phyloP scores from a whole-genome alignment of 2,888 invertebrate species.

The Pristionchus mayeri region DNA sequence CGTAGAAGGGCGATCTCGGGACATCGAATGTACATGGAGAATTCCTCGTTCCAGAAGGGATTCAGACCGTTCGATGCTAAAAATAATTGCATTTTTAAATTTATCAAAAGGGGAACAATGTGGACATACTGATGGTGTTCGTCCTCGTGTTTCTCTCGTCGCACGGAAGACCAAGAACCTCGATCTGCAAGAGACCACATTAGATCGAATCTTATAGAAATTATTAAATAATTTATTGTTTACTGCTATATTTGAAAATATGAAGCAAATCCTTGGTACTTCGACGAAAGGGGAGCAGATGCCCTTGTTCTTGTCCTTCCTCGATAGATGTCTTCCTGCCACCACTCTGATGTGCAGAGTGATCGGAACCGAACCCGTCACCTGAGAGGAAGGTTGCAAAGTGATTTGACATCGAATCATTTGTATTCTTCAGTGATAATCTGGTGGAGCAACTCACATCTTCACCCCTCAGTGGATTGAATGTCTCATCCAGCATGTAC shows the following conservation, averaged over 20 bases:
- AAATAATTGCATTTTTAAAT: constrained; percentile 21
- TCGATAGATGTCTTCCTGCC: constrained; percentile 90
- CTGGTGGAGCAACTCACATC: constrained; percentile 56
- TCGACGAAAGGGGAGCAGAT: constrained; percentile 75
- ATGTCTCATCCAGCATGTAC: constrained; percentile 86
- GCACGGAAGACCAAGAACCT: constrained; percentile 69
- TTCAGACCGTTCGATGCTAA: constrained; percentile 92
- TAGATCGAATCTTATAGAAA: constrained; percentile 78
- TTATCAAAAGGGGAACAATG: too few species aligned
- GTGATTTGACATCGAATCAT: background rate
- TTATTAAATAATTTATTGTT: constrained; percentile 79
- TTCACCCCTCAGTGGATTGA: constrained; percentile 84
- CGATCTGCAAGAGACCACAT: constrained; percentile 54
- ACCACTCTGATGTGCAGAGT: constrained; percentile 80
- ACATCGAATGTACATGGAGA: constrained; percentile 87
- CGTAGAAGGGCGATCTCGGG: constrained; percentile 87
- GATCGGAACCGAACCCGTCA: constrained; percentile 64
- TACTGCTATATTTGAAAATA: background rate
- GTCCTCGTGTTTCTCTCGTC: constrained; percentile 85
- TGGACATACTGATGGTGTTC: constrained; percentile 85
- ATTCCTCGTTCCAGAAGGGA: constrained; percentile 91
- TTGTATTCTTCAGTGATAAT: too few species aligned
- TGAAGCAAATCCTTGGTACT: background rate
- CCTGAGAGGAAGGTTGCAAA: constrained; percentile 72
- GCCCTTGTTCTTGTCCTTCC: constrained; percentile 81